Evolutionary conservation across 2,797 vertebrate species (phyloP), one percentile per base, ranked within the genome.

Genomic region (Etheostoma perlongum): DNA sequence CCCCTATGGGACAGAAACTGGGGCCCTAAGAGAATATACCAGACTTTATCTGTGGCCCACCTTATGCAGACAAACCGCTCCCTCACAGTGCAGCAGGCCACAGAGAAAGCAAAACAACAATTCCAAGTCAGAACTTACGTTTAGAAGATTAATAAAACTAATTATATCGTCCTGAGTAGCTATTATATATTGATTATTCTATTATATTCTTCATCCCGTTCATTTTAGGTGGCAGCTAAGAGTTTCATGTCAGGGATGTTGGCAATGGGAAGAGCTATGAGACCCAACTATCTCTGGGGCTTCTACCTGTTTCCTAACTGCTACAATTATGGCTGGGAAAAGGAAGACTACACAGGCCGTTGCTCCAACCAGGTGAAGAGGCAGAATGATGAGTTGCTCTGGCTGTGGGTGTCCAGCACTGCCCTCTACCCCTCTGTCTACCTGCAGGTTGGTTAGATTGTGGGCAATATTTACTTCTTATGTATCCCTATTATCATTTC

Each of bases 251-350:
- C 85, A 61, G 79, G 88, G 65, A 95, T 95, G 59, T 85, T 97
- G 89, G 85, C 76, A 33, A 23, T 96, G 57, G 96, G 93, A 15
- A 91, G 87, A 79, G 55, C 67, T 14, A 86, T 95, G 82, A 94
- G 95, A 46, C 95, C 96, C 52, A 93, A 94, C 48, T 91, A 92
- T 72, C 91, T 95, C 4, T 97, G 96, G 96, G 96, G 96, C 46
- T 97, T 94, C 79, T 97, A 97, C 86, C 93, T 96, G 84, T 97
- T 95, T 76, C 96, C 96, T 66, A 95, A 96, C 78, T 97, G 96
- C 84, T 96, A 97, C 66, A 97, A 97, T 79, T 92, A 96, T 25
- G 86, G 93, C 61, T 95, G 94, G 91, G 85, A 88, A 46, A 83
- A 92, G 78, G 89, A 89, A 0, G 70, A 78, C 40, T 97, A 96